Percentiles rank a stretch among this genome's conserved stretches.
Conservation (phyloP, 1,140 invertebrate genomes). For the Musca domestica region DNA sequence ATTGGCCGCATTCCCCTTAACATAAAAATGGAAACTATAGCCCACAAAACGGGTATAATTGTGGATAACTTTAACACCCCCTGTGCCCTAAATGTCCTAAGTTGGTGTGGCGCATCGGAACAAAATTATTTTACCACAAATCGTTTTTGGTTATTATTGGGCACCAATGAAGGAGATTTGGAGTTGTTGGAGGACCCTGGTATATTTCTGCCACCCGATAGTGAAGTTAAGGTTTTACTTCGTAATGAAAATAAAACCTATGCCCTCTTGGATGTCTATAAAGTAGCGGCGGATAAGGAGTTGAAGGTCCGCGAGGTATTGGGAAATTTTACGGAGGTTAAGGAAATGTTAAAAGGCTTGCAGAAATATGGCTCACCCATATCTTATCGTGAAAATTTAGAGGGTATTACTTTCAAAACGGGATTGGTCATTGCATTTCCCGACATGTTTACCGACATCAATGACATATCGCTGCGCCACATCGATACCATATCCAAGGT, state of each 20-base stretch:
- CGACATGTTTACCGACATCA: conserved; percentile 46
- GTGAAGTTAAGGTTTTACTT: conserved; percentile 37
- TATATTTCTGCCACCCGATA: conserved; percentile 46
- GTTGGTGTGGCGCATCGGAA: conserved; percentile 43
- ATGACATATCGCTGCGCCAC: conserved; percentile 54
- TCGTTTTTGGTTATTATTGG: conserved; percentile 45
- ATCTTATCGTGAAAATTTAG: conserved; percentile 43
- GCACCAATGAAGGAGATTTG: conserved; percentile 29
- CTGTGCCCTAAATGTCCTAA: conserved; percentile 42
- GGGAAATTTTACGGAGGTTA: conserved; percentile 10
- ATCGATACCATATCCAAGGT: conserved; percentile 59
- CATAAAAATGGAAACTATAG: conserved; percentile 30
- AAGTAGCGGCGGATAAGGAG: conserved; percentile 37
- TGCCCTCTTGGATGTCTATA: conserved; percentile 42
- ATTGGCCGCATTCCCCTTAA: conserved; percentile 35
- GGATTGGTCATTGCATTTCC: conserved; percentile 51
- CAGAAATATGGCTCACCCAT: conserved; percentile 42
- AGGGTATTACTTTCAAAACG: conserved; percentile 44
- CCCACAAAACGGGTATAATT: conserved; percentile 41
- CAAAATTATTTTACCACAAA: conserved; percentile 49
- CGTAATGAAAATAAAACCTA: not conserved
- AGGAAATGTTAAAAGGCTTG: conserved; percentile 34
- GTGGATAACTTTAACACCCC: conserved; percentile 35
- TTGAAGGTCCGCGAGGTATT: conserved; percentile 32
- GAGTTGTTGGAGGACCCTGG: conserved; percentile 35